phyloP scores from a whole-genome alignment of 2,888 invertebrate species.

The Acleris laterana region DNA sequence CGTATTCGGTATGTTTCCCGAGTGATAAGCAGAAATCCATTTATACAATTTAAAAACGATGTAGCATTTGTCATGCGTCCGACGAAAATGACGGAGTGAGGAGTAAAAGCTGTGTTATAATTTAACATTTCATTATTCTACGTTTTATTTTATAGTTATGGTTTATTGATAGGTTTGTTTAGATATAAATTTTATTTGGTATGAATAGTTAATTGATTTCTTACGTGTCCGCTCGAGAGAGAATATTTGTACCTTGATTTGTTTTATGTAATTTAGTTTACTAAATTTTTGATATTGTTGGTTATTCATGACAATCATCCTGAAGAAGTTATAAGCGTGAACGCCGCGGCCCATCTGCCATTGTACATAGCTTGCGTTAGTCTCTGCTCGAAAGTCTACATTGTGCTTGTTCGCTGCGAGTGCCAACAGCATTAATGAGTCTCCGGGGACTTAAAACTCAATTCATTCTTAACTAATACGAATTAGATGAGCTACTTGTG shows the following conservation, averaged over 20 bases:
- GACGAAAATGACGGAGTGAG: constrained; percentile 69
- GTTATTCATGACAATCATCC: constrained; percentile 78
- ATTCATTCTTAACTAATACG: constrained; percentile 43
- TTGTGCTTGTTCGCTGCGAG: constrained; percentile 73
- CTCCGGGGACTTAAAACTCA: constrained; percentile 57
- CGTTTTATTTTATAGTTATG: constrained; percentile 83
- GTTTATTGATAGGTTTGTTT: constrained; percentile 80
- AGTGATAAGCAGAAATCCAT: constrained; percentile 32
- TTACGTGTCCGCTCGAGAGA: constrained; percentile 71
- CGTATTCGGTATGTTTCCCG: constrained; percentile 30
- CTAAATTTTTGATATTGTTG: constrained; percentile 75
- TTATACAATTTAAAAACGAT: constrained; percentile 47
- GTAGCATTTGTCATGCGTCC: constrained; percentile 74
- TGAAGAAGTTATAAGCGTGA: constrained; percentile 52
- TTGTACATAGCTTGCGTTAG: constrained; percentile 68
- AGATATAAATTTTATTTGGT: constrained; percentile 82
- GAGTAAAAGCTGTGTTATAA: constrained; percentile 82
- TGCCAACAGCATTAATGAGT: constrained; percentile 77
- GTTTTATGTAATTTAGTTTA: constrained; percentile 76
- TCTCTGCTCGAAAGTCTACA: constrained; percentile 72
- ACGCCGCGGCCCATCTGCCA: constrained; percentile 48
- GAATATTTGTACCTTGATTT: constrained; percentile 80
- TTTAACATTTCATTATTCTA: constrained; percentile 82
- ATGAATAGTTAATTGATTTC: constrained; percentile 77
- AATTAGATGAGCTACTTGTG: constrained; percentile 49